Evolutionary conservation across 2,113 vertebrate genomes (phyloP).

Genomic region (Edolisoma coerulescens): DNA sequence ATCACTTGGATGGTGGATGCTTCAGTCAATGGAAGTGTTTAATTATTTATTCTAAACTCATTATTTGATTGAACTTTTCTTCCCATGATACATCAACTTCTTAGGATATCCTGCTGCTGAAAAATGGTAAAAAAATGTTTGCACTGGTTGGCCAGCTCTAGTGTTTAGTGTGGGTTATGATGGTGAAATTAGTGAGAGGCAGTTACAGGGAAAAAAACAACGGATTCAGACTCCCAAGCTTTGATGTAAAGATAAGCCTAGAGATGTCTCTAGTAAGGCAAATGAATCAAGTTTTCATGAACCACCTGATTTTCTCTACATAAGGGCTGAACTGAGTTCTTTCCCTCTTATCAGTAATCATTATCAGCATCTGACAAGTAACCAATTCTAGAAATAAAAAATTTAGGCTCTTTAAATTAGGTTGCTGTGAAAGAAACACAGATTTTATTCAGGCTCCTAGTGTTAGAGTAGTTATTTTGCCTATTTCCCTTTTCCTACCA

Average conservation of each 20-base stretch:
- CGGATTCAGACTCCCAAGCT: not conserved
- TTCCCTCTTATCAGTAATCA: not conserved
- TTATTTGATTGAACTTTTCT: not conserved
- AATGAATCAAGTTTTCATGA: not conserved
- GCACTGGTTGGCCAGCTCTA: not conserved
- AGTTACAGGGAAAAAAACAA: not conserved
- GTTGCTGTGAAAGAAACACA: not conserved
- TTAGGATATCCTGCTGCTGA: not conserved
- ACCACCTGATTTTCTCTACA: not conserved
- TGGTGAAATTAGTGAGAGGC: not conserved
- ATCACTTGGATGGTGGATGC: not conserved
- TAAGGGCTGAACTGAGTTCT: not conserved
- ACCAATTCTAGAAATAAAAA: not conserved
- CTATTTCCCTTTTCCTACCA: not conserved
- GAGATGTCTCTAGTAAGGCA: not conserved
- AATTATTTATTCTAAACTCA: not conserved
- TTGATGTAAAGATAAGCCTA: not conserved
- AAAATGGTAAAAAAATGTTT: not conserved
- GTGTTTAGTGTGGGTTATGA: not conserved
- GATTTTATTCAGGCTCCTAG: not conserved
- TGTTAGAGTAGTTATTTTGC: not conserved
- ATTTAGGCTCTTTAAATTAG: not conserved
- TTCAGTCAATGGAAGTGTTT: not conserved
- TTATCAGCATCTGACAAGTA: not conserved
- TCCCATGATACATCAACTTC: not conserved